phyloP scores from a whole-genome alignment of 2,797 vertebrate species.

The Amphiprion clarkii region DNA sequence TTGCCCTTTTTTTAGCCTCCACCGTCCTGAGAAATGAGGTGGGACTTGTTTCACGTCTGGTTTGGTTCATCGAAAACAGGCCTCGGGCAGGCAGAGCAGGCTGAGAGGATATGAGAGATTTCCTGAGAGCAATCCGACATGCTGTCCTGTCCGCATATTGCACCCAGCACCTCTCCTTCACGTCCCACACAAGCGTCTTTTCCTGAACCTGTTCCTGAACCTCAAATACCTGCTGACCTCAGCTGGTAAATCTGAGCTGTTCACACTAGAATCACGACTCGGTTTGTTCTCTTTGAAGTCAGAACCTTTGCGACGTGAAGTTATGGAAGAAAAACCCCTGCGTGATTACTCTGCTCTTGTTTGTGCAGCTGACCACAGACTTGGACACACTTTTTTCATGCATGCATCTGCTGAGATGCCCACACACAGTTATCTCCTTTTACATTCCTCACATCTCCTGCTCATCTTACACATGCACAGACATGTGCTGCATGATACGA shows the following conservation, averaged over 20 bases:
- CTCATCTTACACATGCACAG: conserved; percentile 31
- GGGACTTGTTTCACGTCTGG: conserved; percentile 19
- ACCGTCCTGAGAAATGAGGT: conserved; percentile 6
- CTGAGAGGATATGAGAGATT: conserved; percentile 40
- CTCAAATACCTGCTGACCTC: neutral
- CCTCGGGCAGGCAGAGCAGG: neutral
- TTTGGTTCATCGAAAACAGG: conserved; percentile 14
- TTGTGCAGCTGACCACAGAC: conserved; percentile 42
- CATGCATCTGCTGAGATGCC: neutral
- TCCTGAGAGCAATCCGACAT: conserved; percentile 33
- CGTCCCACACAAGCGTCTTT: conserved; percentile 36
- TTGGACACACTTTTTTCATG: conserved; percentile 9
- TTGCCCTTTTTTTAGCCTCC: neutral
- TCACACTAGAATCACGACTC: neutral
- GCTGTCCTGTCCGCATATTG: neutral
- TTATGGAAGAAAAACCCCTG: conserved; percentile 27
- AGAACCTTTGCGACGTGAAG: conserved; percentile 9
- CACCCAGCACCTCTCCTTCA: neutral
- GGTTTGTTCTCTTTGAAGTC: conserved; percentile 14
- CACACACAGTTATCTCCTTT: conserved; percentile 2
- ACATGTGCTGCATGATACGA: conserved; percentile 19
- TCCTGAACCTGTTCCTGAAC: conserved; percentile 16
- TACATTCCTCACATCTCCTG: conserved; percentile 26
- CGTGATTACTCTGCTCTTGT: conserved; percentile 9
- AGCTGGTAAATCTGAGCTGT: neutral